Percentiles rank a stretch among this genome's conserved stretches.
These are phyloP conservation scores for Motacilla tschutschensis DNA, from an alignment of 2,113 vertebrate genomes.

Conservation along the genomic window DNA sequence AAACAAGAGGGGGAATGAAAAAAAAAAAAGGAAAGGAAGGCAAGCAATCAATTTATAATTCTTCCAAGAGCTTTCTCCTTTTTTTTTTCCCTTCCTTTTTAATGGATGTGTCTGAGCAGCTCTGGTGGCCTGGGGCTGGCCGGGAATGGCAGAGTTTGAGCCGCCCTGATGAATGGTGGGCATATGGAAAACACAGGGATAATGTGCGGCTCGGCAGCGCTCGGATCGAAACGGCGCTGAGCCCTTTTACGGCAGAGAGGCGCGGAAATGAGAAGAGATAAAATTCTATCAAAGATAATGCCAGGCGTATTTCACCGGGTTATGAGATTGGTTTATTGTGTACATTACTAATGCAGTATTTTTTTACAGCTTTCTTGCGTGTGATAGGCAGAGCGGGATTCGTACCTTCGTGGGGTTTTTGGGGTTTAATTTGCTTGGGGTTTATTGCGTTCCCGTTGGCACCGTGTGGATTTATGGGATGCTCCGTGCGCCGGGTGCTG, in stretches of 20 bases:
- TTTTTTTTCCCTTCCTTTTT: not conserved
- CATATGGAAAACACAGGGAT: slow-evolving; percentile 22
- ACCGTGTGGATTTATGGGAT: not conserved
- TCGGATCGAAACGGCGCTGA: slow-evolving; percentile 14
- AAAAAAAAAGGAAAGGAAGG: not conserved
- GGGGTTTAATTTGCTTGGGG: slow-evolving; percentile 31
- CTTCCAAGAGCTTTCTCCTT: not conserved
- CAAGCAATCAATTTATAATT: slow-evolving; percentile 1
- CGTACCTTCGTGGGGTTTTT: slow-evolving; percentile 51
- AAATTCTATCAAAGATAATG: slow-evolving; percentile 71
- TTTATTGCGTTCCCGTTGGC: not conserved
- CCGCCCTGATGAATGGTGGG: slow-evolving; percentile 36
- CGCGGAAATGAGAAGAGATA: slow-evolving; percentile 72
- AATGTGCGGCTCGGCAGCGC: not conserved
- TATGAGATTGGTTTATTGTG: slow-evolving; percentile 75
- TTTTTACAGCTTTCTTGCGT: slow-evolving; percentile 73
- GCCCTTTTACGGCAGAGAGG: slow-evolving; percentile 47
- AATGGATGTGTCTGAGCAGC: slow-evolving; percentile 4
- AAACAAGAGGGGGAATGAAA: fast-evolving
- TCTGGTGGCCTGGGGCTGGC: not conserved
- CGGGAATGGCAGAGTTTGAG: slow-evolving; percentile 26
- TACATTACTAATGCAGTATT: slow-evolving; percentile 67
- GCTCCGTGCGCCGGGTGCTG: not conserved
- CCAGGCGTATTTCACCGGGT: slow-evolving; percentile 73
- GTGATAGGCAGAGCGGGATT: slow-evolving; percentile 34